phyloP scores from a whole-genome alignment of 2,888 invertebrate genomes.

The Ichneumoninae sp. region DNA sequence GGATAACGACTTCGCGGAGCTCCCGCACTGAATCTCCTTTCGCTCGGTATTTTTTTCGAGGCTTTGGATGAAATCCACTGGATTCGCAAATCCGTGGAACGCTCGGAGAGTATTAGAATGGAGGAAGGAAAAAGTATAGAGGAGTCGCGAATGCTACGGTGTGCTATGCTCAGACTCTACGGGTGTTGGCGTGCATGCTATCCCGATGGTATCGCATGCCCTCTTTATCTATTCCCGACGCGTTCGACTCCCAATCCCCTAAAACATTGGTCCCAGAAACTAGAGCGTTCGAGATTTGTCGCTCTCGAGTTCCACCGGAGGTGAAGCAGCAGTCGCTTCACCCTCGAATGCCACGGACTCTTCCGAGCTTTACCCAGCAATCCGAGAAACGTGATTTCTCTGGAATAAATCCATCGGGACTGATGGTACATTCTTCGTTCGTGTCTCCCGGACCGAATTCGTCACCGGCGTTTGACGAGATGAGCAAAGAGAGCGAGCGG shows the following conservation, averaged over 20 bases:
- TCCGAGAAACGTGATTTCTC: conserved; percentile 64
- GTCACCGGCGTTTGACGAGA: conserved; percentile 38
- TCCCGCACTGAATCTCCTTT: conserved; percentile 40
- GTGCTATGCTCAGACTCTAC: conserved; percentile 46
- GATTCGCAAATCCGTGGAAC: conserved; percentile 55
- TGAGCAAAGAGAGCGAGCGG: conserved; percentile 33
- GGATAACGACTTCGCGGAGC: conserved; percentile 43
- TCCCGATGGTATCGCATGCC: conserved; percentile 42
- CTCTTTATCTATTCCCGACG: conserved; percentile 77
- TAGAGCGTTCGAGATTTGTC: conserved; percentile 59
- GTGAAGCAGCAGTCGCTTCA: conserved; percentile 31
- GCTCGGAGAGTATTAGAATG: conserved; percentile 41
- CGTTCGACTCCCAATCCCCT: conserved; percentile 78
- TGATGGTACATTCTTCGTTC: conserved; percentile 16
- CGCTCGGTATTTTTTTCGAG: conserved; percentile 42
- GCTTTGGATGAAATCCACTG: conserved; percentile 54
- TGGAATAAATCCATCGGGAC: conserved; percentile 59
- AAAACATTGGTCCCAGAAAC: conserved; percentile 71
- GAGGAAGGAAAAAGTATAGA: conserved; percentile 30
- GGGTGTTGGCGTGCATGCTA: conserved; percentile 37
- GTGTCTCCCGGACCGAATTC: conserved; percentile 24
- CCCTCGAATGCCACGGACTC: conserved; percentile 38
- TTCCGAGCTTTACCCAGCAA: conserved; percentile 56
- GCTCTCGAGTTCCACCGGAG: conserved; percentile 23
- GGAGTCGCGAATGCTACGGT: conserved; percentile 52